Conservation (phyloP, 2,888 invertebrate species). For the Protodeltote pygarga region DNA sequence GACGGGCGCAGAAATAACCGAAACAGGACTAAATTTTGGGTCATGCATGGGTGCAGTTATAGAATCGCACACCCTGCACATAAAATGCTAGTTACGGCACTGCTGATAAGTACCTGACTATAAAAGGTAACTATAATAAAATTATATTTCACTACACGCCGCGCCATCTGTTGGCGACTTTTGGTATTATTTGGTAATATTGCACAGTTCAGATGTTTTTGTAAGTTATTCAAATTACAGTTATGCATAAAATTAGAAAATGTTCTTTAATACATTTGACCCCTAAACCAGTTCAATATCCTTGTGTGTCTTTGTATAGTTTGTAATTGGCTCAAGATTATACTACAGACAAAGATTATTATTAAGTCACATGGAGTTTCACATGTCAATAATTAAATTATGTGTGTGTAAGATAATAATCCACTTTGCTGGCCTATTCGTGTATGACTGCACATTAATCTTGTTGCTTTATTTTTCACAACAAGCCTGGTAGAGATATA, state of each 20-base stretch:
- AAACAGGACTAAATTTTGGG: no score
- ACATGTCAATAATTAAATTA: conserved; percentile 27
- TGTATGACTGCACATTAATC: conserved; percentile 2
- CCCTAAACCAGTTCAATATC: conserved; percentile 10
- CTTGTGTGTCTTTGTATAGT: background rate
- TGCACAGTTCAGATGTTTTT: background rate
- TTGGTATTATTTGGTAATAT: background rate
- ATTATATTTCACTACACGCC: background rate
- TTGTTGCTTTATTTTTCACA: conserved; percentile 9
- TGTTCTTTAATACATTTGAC: conserved; percentile 19
- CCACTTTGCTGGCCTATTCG: conserved; percentile 6
- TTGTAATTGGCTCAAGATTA: conserved; percentile 34
- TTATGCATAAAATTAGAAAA: conserved; percentile 3
- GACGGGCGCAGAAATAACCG: no score
- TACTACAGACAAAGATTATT: conserved; percentile 15
- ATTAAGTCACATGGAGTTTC: conserved; percentile 18
- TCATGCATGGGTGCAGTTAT: no score
- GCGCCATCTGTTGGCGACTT: conserved; percentile 18
- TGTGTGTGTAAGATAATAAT: conserved; percentile 3
- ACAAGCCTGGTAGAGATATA: no score
- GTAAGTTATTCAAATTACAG: background rate
- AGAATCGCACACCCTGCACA: no score
- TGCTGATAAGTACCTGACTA: no score
- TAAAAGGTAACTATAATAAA: background rate
- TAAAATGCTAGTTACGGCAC: no score